Base-by-base conservation (phyloP, 1,140 invertebrate genomes). In the Camponotus floridanus region DNA sequence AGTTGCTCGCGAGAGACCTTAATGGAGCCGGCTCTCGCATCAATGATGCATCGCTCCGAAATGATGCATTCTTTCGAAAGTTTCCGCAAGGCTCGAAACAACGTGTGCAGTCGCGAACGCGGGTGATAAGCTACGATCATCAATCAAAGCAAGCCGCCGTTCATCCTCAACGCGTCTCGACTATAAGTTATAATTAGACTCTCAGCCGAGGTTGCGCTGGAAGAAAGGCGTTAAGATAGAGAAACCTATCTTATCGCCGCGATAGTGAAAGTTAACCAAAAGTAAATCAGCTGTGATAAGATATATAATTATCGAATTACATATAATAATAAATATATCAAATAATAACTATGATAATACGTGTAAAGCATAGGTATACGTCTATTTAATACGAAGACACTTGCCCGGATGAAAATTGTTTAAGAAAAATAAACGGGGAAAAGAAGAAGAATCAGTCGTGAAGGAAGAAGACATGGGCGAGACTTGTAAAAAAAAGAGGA, bases 271-370 rank as follows among this genome's bases (percentile, higher is more conserved):
- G 74, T 88, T 59, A 88, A 91, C 90, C 89, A 92, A 93, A 93
- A 91, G 92, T 89, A 88, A 92, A 92, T 85, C 87, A 86, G 81
- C 92, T 92, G 92, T 93, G 92, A 93, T 93, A 92, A 92, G 48
- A 90, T 85, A 90, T 15, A 67, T 73, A 78, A 88, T n/a, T n/a
- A n/a, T 42, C 36, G 76, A 55, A 65, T 55, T 59, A 33, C 36
- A 4, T 55, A 55, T 13, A 39, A 65, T 57, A 80, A 80, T 31
- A 15, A 15, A 26, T n/a, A 15, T n/a, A 51, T 21, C 33, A 9
- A 39, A 45, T n/a, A 68, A 80, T n/a, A 59, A 5, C 51, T 31
- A 31, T 2, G 8, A 31, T 64, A 62, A 62, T 18, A 68, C 62
- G 48, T 33, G 33, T 13, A 26, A 4, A 55, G 18, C 13, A 59